Conservation (phyloP, 2,113 vertebrate genomes). For the Periophthalmus modestus region DNA sequence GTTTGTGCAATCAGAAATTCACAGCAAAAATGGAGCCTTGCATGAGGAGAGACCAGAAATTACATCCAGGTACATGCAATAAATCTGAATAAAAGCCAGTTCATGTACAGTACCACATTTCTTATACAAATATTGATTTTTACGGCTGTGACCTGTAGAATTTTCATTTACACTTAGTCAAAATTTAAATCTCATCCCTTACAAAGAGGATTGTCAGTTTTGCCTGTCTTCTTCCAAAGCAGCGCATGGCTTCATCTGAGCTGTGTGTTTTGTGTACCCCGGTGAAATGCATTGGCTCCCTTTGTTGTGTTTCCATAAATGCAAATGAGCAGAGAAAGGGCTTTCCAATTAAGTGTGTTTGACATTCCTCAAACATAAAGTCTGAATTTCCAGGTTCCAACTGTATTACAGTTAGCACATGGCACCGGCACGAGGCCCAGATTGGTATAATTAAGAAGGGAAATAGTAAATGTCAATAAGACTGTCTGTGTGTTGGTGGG, state of each 20-base stretch:
- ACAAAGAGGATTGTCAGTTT: background rate
- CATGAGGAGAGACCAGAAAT: no score
- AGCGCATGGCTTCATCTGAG: background rate
- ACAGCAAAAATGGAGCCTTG: no score
- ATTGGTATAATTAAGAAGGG: constrained; percentile 11
- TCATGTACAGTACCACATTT: no score
- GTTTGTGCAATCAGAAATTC: no score
- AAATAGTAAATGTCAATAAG: constrained; percentile 3
- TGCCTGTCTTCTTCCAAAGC: background rate
- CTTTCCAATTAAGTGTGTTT: constrained; percentile 48
- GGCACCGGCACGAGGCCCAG: constrained; percentile 18
- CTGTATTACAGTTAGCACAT: constrained; percentile 32
- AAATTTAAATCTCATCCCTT: background rate
- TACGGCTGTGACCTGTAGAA: no score
- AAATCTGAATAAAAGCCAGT: no score
- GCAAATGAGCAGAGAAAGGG: constrained; percentile 39
- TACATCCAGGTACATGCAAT: no score
- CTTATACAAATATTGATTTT: no score
- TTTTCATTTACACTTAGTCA: background rate
- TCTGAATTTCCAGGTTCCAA: constrained; percentile 24
- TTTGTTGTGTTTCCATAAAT: constrained; percentile 33
- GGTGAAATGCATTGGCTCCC: constrained; percentile 15
- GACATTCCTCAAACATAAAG: constrained; percentile 42
- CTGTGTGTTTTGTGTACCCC: constrained; percentile 15
- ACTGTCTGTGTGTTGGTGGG: background rate